Percentiles rank a stretch among this genome's conserved stretches.
phyloP scores from a whole-genome alignment of 2,888 invertebrate genomes.

The Idaea straminata region DNA sequence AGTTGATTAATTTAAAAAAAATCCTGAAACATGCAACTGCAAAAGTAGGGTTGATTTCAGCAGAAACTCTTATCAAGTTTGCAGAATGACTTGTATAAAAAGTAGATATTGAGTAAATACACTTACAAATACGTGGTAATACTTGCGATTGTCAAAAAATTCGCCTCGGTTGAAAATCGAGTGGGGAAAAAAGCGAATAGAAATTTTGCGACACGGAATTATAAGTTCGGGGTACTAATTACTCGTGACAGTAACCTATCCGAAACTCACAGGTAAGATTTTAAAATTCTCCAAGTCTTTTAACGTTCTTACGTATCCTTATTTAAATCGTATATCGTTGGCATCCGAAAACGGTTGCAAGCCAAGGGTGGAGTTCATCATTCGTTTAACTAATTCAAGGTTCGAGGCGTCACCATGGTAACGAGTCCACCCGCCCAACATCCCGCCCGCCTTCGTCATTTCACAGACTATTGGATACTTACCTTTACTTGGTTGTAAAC shows the following conservation, averaged over 20 bases:
- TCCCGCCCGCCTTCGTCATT: constrained; percentile 58
- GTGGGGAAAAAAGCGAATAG: too few relatives aligned
- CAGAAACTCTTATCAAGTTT: too few relatives aligned
- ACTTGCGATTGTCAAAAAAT: too few relatives aligned
- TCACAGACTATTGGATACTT: constrained; percentile 58
- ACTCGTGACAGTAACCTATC: too few relatives aligned
- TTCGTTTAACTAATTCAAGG: constrained; percentile 69
- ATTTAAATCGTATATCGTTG: constrained; percentile 21
- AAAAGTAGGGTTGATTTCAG: too few relatives aligned
- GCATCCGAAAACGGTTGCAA: constrained; percentile 35
- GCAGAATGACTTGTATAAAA: too few relatives aligned
- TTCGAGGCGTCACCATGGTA: constrained; percentile 55
- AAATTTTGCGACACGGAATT: too few relatives aligned
- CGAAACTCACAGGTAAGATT: background rate
- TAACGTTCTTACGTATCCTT: background rate
- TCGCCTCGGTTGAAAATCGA: too few relatives aligned
- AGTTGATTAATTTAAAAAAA: background rate
- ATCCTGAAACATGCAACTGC: too few relatives aligned
- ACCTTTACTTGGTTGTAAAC: constrained; percentile 53
- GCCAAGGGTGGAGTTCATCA: constrained; percentile 58
- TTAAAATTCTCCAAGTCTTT: background rate
- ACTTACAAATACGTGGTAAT: too few relatives aligned
- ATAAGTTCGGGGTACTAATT: too few relatives aligned
- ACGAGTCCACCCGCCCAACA: constrained; percentile 52
- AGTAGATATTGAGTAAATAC: too few relatives aligned